A percentile compares a stretch with the other conserved stretches of the same genome.
Conservation (phyloP, 2,888 invertebrate genomes). For the Metacarcinus magister region DNA sequence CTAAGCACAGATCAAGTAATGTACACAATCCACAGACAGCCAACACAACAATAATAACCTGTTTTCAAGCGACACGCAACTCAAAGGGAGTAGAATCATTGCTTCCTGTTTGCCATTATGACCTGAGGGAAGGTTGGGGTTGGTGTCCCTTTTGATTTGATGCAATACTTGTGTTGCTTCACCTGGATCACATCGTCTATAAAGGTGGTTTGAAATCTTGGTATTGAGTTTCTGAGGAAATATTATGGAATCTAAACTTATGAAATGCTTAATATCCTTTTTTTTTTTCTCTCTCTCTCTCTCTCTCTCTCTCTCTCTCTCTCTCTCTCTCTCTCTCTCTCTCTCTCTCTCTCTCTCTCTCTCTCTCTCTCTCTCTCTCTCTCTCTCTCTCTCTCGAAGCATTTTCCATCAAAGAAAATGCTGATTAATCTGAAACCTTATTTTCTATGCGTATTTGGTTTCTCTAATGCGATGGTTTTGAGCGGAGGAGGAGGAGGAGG, state of each 20-base stretch:
- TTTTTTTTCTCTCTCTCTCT: background rate
- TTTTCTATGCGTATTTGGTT: conserved; percentile 6
- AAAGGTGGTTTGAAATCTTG: background rate
- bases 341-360: background rate
- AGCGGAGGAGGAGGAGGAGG: background rate
- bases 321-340: background rate
- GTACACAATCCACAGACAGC: too few relatives aligned
- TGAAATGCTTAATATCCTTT: background rate
- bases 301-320: background rate
- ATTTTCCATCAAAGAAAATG: background rate
- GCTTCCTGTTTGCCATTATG: too few relatives aligned
- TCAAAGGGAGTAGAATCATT: too few relatives aligned
- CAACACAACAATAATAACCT: too few relatives aligned
- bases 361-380: conserved; percentile 26
- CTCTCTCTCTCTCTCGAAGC: background rate
- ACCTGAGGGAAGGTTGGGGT: too few relatives aligned
- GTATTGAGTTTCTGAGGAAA: background rate
- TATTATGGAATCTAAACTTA: background rate
- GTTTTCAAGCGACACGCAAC: too few relatives aligned
- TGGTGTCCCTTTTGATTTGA: too few relatives aligned
- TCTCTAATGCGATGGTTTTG: background rate
- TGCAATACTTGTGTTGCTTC: background rate
- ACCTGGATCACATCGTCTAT: background rate
- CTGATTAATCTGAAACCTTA: background rate
- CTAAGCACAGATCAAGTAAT: background rate